A percentile compares a stretch with the other conserved stretches of the same genome.
Evolutionary conservation across 2,113 vertebrate genomes (phyloP).

Genomic region (Thomomys bottae): DNA sequence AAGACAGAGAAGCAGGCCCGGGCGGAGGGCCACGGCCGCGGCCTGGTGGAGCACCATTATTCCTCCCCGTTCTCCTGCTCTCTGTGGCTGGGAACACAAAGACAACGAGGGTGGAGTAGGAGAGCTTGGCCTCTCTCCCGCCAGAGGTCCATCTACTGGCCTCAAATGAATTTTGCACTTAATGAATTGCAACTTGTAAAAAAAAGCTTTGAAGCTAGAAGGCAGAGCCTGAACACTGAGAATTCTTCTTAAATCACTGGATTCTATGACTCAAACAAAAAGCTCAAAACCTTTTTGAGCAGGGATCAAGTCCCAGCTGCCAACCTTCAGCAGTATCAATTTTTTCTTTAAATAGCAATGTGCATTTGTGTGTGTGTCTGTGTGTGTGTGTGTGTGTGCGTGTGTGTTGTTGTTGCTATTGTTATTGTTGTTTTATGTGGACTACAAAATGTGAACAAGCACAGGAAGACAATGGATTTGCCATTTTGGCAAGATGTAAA

Average conservation of each 20-base stretch:
- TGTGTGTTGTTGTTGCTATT: too few relatives aligned
- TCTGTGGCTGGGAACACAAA: conserved; percentile 65
- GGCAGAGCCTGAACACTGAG: conserved; percentile 52
- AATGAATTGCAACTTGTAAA: conserved; percentile 81
- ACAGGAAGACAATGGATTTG: conserved; percentile 23
- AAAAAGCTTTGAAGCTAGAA: conserved; percentile 76
- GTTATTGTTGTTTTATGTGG: not conserved
- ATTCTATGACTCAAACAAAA: conserved; percentile 22
- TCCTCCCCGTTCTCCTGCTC: not conserved
- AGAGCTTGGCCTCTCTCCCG: conserved; percentile 61
- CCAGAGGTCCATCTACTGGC: conserved; percentile 43
- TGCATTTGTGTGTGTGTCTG: too few relatives aligned
- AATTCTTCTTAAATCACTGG: conserved; percentile 65
- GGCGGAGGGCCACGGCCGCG: conserved; percentile 51
- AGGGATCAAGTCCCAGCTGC: not conserved
- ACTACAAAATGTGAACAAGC: conserved; percentile 32
- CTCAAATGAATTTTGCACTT: conserved; percentile 65
- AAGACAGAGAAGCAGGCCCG: conserved; percentile 14
- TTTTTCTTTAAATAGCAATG: too few relatives aligned
- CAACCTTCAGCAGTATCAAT: conserved; percentile 38
- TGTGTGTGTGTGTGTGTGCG: too few relatives aligned
- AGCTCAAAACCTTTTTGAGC: conserved; percentile 59
- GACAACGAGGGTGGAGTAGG: conserved; percentile 65
- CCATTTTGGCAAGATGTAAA: conserved; percentile 16
- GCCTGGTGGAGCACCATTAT: conserved; percentile 16